Percentiles rank a stretch among this genome's conserved stretches.
Evolutionary conservation across 2,797 vertebrate species (phyloP).

Genomic region (Karalla daura): DNA sequence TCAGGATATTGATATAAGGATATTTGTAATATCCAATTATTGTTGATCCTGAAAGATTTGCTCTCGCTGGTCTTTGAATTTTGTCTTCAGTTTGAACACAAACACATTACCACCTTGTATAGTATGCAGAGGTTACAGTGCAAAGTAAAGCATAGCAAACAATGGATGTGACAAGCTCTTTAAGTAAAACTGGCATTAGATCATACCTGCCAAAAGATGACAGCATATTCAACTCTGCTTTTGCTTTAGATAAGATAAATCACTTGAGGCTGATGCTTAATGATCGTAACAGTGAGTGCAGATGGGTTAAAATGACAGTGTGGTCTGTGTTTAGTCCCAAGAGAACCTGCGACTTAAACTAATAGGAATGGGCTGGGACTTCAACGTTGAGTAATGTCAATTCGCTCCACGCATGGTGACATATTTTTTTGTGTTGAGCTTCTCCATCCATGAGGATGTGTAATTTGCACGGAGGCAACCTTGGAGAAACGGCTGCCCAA

Average conservation of each 20-base stretch:
- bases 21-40: too few species aligned
- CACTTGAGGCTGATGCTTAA: not conserved
- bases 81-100: too few species aligned
- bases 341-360: slow-evolving; percentile 39
- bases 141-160: not conserved
- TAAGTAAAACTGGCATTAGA: not conserved
- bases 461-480: slow-evolving; percentile 49
- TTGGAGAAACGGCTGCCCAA: slow-evolving; percentile 52
- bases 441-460: slow-evolving; percentile 25
- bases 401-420: slow-evolving; percentile 38
- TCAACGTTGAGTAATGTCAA: slow-evolving; percentile 57
- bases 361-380: slow-evolving; percentile 23
- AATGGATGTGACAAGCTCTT: too few species aligned
- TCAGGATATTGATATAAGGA: too few species aligned
- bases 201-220: not conserved
- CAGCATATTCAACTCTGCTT: not conserved
- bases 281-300: slow-evolving; percentile 5
- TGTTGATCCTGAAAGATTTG: too few species aligned
- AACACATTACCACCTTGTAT: too few species aligned
- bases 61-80: too few species aligned
- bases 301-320: slow-evolving; percentile 6
- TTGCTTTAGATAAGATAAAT: slow-evolving; percentile 1
- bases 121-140: not conserved
- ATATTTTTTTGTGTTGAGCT: slow-evolving; percentile 17
- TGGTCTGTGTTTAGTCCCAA: slow-evolving; percentile 20